These are phyloP conservation scores for Torymus texanus DNA, from an alignment of 2,888 invertebrate genomes.

Conservation along the genomic window DNA sequence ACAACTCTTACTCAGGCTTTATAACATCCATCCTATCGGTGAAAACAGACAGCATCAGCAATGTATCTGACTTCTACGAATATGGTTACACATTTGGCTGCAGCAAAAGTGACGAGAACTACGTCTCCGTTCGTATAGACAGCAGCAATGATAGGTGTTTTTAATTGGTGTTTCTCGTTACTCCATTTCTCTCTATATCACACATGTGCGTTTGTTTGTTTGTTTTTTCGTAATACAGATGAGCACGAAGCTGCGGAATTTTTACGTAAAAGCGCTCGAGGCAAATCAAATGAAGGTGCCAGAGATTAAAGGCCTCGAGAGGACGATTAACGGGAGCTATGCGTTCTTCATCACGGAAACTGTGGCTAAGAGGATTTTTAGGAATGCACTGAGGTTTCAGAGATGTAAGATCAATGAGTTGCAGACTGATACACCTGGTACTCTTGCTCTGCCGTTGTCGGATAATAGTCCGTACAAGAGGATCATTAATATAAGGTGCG, in stretches of 20 bases:
- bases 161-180: no score
- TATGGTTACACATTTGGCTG: conserved; percentile 80
- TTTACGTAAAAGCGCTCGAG: conserved; percentile 75
- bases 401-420: conserved; percentile 79
- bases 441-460: conserved; percentile 79
- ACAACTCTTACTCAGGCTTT: conserved; percentile 82
- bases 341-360: conserved; percentile 81
- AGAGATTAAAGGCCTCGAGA: conserved; percentile 75
- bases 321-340: conserved; percentile 78
- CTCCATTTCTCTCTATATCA: no score
- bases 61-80: conserved; percentile 78
- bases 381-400: conserved; percentile 71
- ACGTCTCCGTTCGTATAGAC: conserved; percentile 77
- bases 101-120: conserved; percentile 80
- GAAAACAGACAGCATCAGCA: conserved; percentile 77
- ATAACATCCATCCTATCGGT: conserved; percentile 82
- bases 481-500: conserved; percentile 78
- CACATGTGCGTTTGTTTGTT: no score
- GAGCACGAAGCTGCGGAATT: conserved; percentile 76
- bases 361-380: conserved; percentile 77
- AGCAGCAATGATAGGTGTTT: no score
- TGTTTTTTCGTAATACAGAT: conserved; percentile 13
- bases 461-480: conserved; percentile 78
- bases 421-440: conserved; percentile 77
- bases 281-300: conserved; percentile 68